Conservation (phyloP, 2,797 vertebrate species). For the Xenopus petersii region DNA sequence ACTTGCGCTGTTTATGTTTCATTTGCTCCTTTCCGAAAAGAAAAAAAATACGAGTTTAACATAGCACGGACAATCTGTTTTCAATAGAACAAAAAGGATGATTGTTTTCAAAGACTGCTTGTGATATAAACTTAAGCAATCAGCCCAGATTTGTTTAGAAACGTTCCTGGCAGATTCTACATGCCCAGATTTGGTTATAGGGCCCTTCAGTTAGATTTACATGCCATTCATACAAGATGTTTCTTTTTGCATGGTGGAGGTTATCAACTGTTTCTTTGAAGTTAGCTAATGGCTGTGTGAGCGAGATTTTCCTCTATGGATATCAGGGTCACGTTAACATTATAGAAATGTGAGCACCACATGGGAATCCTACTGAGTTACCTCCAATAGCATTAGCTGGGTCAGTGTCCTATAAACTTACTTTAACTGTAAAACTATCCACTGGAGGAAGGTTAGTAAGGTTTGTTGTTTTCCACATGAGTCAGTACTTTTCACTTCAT, state of each 20-base stretch:
- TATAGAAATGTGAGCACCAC: slow-evolving; percentile 36
- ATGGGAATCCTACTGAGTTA: slow-evolving; percentile 39
- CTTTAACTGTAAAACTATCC: slow-evolving; percentile 10
- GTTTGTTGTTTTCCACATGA: slow-evolving; percentile 38
- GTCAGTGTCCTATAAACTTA: slow-evolving; percentile 11
- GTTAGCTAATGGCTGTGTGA: slow-evolving; percentile 64
- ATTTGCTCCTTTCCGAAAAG: slow-evolving; percentile 31
- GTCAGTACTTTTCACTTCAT: slow-evolving; percentile 12
- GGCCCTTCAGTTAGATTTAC: slow-evolving; percentile 50
- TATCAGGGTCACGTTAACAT: slow-evolving; percentile 52
- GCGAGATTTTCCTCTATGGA: slow-evolving; percentile 46
- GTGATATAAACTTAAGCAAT: slow-evolving; percentile 47
- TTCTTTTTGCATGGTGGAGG: slow-evolving; percentile 52
- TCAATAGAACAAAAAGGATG: slow-evolving; percentile 47
- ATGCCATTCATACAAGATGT: slow-evolving; percentile 66
- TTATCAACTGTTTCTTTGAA: slow-evolving; percentile 62
- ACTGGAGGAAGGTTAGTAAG: slow-evolving; percentile 8
- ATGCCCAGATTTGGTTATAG: slow-evolving; percentile 29
- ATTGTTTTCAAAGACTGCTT: slow-evolving; percentile 53
- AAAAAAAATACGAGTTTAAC: slow-evolving; percentile 45
- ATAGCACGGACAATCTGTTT: slow-evolving; percentile 50
- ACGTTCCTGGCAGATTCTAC: slow-evolving; percentile 43
- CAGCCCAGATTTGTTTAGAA: slow-evolving; percentile 53
- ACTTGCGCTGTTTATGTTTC: slow-evolving; percentile 30
- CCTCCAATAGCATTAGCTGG: slow-evolving; percentile 3